Evolutionary conservation across 2,113 vertebrate genomes (phyloP).

Genomic region (Stictonetta naevosa): DNA sequence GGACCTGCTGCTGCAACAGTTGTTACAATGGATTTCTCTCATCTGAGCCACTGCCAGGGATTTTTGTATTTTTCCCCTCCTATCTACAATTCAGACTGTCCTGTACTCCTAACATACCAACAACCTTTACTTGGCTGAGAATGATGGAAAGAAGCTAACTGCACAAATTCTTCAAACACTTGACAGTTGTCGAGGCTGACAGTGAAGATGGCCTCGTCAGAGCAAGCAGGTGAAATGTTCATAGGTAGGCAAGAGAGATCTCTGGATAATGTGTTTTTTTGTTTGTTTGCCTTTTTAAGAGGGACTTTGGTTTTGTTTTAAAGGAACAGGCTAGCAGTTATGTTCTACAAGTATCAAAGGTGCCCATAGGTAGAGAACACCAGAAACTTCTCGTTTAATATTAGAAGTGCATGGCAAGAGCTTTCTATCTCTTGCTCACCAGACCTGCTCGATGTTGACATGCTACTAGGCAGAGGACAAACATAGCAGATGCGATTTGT

Average conservation of each 20-base stretch:
- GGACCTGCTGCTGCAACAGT: neutral
- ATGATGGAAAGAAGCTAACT: neutral
- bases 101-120: neutral
- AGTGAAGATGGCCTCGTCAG: neutral
- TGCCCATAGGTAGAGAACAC: neutral
- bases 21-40: neutral
- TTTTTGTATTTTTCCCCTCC: neutral
- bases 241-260: neutral
- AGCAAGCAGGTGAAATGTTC: neutral
- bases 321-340: neutral
- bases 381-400: neutral
- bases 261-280: too few relatives aligned
- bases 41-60: neutral
- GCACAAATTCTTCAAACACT: neutral
- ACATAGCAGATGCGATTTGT: neutral
- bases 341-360: neutral
- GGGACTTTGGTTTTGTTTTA: neutral
- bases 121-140: neutral
- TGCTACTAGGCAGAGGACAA: neutral
- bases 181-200: neutral
- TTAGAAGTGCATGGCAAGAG: neutral
- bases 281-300: neutral
- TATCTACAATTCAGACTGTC: neutral
- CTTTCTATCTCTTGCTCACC: neutral
- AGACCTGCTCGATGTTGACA: neutral